Evolutionary conservation across 2,797 vertebrate species (phyloP).

Genomic region (Enteromius mattozi): DNA sequence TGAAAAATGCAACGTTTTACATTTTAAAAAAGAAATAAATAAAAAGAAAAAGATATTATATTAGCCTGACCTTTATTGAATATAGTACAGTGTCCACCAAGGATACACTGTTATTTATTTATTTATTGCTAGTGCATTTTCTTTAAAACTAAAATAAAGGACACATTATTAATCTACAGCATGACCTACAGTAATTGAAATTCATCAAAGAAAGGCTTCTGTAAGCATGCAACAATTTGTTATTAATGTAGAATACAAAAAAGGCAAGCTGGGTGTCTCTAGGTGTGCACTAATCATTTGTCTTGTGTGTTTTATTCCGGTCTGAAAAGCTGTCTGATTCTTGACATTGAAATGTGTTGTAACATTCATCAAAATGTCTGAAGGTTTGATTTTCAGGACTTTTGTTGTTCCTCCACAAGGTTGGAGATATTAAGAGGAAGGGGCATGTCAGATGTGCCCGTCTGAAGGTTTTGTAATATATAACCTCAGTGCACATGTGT

Average conservation of each 20-base stretch:
- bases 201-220: background rate
- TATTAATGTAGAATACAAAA: constrained; percentile 8
- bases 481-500: constrained; percentile 22
- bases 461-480: constrained; percentile 19
- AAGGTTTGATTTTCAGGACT: constrained; percentile 48
- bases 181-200: background rate
- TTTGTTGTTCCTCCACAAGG: constrained; percentile 43
- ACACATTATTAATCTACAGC: background rate
- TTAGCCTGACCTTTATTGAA: background rate
- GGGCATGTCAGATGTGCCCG: background rate
- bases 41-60: no score
- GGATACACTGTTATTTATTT: background rate
- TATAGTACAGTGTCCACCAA: background rate
- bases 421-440: constrained; percentile 44
- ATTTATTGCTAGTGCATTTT: background rate
- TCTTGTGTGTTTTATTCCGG: constrained; percentile 35
- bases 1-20: no score
- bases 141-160: background rate
- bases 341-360: constrained; percentile 36
- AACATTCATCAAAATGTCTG: constrained; percentile 51
- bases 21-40: no score
- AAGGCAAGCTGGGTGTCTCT: background rate
- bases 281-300: constrained; percentile 16
- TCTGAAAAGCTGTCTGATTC: constrained; percentile 45
- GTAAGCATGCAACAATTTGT: constrained; percentile 9